Base-by-base conservation (phyloP, 2,113 vertebrate genomes). In the Scomber japonicus region DNA sequence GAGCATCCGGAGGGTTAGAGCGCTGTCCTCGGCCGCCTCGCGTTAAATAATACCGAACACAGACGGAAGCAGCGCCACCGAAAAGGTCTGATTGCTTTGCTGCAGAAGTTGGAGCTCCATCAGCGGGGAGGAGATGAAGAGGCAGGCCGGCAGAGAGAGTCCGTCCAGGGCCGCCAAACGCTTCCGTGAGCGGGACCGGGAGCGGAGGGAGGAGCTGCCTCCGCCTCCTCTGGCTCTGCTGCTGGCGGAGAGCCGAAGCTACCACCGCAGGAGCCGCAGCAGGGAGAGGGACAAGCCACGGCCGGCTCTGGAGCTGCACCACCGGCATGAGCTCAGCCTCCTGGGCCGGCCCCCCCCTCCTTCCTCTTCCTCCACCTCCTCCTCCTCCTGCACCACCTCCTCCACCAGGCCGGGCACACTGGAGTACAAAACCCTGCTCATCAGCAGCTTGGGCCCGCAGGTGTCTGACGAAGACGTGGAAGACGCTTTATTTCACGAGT, bases 401-500 rank as follows among this genome's bases (percentile, higher is more conserved):
- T 89, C 92, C 1, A 65, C 85, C 59, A 51, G 90, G 15, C 87
- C 62, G 0, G 90, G 87, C 9, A 95, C 94, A 0, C 91, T 96
- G 83, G 98, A 99, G 87, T 99, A 99, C 91, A 99, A 99, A 84
- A 99, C 97, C 9, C 93, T 99, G 77, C 95, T 99, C 63, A 96
- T 99, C 88, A 98, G 97, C 88, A 98, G 97, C 94, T 93, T 99
- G 76, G 97, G 97, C 82, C 96, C 97, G 4, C 96, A 97, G 91
- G 94, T 99, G 51, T 95, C 97, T 2, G 97, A 98, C 82, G 97
- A 98, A 91, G 96, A 97, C 84, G 96, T 99, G 67, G 98, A 99
- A 93, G 98, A 99, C 87, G 96, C 97, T 17, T 95, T 99, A 40
- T 99, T 99, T 82, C 98, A 98, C 71, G 97, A 99, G 91, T 99